Conservation (phyloP, 2,113 vertebrate species). For the Anhinga rufa region DNA sequence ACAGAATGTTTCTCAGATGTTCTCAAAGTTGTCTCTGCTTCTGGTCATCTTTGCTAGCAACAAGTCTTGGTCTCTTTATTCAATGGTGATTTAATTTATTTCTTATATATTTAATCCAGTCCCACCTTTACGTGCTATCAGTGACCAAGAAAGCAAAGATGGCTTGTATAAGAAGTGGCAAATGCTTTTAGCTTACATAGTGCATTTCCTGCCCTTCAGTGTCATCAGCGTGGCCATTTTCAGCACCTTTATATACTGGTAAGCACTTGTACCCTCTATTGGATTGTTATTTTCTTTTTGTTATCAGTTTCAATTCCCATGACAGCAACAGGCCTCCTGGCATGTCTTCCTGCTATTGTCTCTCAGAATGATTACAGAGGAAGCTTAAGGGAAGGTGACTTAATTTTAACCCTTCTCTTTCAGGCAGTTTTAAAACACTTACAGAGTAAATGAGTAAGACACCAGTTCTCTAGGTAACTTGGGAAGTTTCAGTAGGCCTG, state of each 20-base stretch:
- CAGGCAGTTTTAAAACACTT: neutral
- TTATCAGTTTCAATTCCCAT: neutral
- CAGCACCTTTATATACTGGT: slow-evolving; percentile 91
- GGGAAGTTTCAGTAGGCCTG: neutral
- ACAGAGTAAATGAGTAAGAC: neutral
- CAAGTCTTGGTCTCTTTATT: neutral
- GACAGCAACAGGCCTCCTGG: neutral
- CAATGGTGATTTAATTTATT: neutral
- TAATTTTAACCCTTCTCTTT: neutral
- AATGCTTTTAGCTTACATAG: slow-evolving; percentile 90
- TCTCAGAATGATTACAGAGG: neutral
- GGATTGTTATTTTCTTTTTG: neutral
- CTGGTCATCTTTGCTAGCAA: neutral
- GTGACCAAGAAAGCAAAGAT: slow-evolving; percentile 93
- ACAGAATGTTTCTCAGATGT: neutral
- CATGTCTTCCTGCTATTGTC: neutral
- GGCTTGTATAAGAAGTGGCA: slow-evolving; percentile 95
- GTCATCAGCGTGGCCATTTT: slow-evolving; percentile 81
- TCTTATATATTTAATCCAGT: slow-evolving; percentile 66
- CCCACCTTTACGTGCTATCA: slow-evolving; percentile 83
- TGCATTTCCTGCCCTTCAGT: slow-evolving; percentile 92
- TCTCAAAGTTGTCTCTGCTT: neutral
- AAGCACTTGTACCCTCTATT: neutral
- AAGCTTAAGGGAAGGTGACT: neutral
- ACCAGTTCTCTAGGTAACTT: neutral